These are phyloP conservation scores for Gambelia wislizenii DNA, from an alignment of 2,797 vertebrate genomes.

Conservation along the genomic window DNA sequence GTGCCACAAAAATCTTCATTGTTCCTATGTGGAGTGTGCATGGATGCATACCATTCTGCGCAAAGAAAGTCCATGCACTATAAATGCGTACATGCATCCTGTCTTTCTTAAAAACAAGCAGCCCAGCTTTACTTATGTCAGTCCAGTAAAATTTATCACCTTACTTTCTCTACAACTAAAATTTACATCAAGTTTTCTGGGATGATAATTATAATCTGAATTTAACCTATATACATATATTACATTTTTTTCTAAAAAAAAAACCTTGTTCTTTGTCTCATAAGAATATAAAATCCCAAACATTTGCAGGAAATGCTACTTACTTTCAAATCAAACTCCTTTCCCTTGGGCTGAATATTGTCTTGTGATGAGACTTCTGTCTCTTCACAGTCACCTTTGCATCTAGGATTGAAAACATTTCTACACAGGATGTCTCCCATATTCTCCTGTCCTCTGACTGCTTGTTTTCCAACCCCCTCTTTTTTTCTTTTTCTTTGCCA, in stretches of 20 bases:
- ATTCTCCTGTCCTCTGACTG: conserved; percentile 53
- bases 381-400: conserved; percentile 77
- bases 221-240: too few relatives aligned
- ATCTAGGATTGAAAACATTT: conserved; percentile 65
- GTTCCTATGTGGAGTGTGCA: background rate
- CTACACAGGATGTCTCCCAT: conserved; percentile 83
- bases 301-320: conserved; percentile 15
- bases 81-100: background rate
- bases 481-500: conserved; percentile 46
- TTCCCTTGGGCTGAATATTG: conserved; percentile 37
- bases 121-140: background rate
- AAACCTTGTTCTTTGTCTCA: conserved; percentile 42
- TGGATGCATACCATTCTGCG: background rate
- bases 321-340: conserved; percentile 65
- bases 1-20: too few relatives aligned
- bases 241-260: too few relatives aligned
- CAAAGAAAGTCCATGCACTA: too few relatives aligned
- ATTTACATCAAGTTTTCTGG: background rate
- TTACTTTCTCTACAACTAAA: background rate
- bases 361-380: conserved; percentile 52
- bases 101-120: background rate
- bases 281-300: conserved; percentile 41
- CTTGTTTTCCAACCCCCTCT: conserved; percentile 18
- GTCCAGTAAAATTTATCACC: background rate
- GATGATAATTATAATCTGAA: too few relatives aligned